Evolutionary conservation across 2,888 invertebrate genomes (phyloP), one percentile per base, ranked within the genome.

Genomic region (Nezara viridula): DNA sequence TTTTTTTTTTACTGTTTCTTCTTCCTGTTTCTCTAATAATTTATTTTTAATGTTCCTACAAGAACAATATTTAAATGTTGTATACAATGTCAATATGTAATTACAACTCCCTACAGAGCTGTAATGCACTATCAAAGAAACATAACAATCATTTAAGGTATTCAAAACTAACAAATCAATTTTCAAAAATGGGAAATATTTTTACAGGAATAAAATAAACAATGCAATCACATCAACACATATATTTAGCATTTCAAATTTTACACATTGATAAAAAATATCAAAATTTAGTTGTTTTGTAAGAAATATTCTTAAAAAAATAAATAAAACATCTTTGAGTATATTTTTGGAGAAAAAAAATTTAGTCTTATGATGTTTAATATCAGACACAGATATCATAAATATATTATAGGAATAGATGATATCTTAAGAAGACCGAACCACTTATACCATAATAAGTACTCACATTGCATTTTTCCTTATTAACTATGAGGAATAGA

Each of bases 261-360:
- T n/a, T n/a, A 81, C 44, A 81, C n/a, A 81, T n/a, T 81, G 81
- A 81, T 81, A 81, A 44, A 40, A 40, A 40, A 81, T 44, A 44
- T 81, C 81, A 44, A 47, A 47, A 40, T 47, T 81, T 44, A 47
- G 24, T 37, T 24, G 24, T 44, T 81, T 81, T n/a, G 81, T 81
- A 81, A 37, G 44, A 81, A 40, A 81, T 81, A 12, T 47, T 40
- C 24, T n/a, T 81, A 81, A 81, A 81, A 81, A 81, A 81, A 81
- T 81, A 81, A 44, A 19, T 73, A 37, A 73, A 73, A 73, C 66
- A 6, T 73, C 81, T 81, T 81, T 44, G 16, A 44, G 81, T 44
- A 44, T 44, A 81, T 44, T 81, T 81, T 40, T 16, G n/a, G 44
- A 44, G n/a, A n/a, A n/a, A n/a, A n/a, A 81, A 81, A 81, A 81